phyloP scores from a whole-genome alignment of 2,888 invertebrate genomes.

The Noctua pronuba region DNA sequence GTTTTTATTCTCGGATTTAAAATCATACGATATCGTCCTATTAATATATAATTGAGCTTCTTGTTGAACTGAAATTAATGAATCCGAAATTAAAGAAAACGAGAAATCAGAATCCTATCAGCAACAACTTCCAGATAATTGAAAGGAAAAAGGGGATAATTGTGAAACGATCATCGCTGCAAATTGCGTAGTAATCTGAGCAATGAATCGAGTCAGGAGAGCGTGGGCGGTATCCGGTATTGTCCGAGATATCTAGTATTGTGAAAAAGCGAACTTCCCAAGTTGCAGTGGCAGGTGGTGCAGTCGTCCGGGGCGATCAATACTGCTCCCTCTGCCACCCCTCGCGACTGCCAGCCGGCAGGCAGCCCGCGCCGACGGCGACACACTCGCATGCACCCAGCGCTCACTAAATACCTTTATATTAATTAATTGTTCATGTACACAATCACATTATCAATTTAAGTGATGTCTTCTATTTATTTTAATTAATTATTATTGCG shows the following conservation, averaged over 20 bases:
- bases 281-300: conserved; percentile 83
- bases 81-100: conserved; percentile 1
- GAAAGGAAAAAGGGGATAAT: conserved; percentile 11
- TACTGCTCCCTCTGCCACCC: conserved; percentile 70
- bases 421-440: conserved; percentile 24
- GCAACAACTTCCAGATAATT: conserved; percentile 17
- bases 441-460: conserved; percentile 22
- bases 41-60: background rate
- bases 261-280: conserved; percentile 71
- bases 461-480: conserved; percentile 23
- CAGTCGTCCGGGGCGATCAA: conserved; percentile 81
- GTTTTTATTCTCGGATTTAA: background rate
- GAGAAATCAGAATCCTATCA: conserved; percentile 10
- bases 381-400: conserved; percentile 56
- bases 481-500: conserved; percentile 28
- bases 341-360: conserved; percentile 44
- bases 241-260: conserved; percentile 54
- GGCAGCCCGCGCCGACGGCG: conserved; percentile 51
- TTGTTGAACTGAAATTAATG: conserved; percentile 1
- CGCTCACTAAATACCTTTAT: conserved; percentile 32
- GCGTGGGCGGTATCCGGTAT: conserved; percentile 20
- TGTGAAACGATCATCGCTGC: background rate
- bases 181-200: conserved; percentile 21
- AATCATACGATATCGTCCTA: background rate
- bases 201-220: conserved; percentile 10